Evolutionary conservation across 2,888 invertebrate genomes (phyloP).

Genomic region (Diarsia rubi): DNA sequence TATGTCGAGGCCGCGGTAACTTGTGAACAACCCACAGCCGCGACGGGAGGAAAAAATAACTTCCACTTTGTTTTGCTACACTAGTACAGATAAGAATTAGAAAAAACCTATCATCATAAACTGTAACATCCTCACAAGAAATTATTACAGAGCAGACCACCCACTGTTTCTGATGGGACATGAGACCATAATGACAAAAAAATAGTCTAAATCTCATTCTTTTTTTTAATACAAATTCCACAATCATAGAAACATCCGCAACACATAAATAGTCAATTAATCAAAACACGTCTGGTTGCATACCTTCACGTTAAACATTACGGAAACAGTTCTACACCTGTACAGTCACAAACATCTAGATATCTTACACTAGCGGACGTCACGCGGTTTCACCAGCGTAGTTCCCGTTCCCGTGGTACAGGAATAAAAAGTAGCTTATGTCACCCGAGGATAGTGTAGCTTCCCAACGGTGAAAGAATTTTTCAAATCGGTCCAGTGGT

Average conservation of each 20-base stretch:
- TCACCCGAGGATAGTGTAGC: no score
- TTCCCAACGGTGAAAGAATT: no score
- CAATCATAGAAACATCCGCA: not conserved
- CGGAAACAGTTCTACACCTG: slow-evolving; percentile 34
- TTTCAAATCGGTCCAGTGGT: no score
- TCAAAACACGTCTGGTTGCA: slow-evolving; percentile 45
- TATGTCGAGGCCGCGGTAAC: no score
- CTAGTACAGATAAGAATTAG: not conserved
- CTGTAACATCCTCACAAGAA: not conserved
- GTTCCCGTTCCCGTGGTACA: no score
- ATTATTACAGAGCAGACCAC: not conserved
- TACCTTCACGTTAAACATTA: slow-evolving; percentile 53
- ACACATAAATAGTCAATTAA: slow-evolving; percentile 38
- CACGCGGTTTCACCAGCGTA: no score
- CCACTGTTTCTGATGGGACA: not conserved
- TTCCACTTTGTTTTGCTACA: no score
- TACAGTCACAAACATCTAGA: not conserved
- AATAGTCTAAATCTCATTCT: not conserved
- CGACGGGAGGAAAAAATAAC: no score
- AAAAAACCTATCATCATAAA: not conserved
- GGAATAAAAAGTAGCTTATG: no score
- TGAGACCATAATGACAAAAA: not conserved
- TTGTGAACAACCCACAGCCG: no score
- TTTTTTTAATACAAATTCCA: not conserved
- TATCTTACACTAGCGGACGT: no score